Evolutionary conservation across 2,113 vertebrate species (phyloP).

Genomic region (Eublepharis macularius): DNA sequence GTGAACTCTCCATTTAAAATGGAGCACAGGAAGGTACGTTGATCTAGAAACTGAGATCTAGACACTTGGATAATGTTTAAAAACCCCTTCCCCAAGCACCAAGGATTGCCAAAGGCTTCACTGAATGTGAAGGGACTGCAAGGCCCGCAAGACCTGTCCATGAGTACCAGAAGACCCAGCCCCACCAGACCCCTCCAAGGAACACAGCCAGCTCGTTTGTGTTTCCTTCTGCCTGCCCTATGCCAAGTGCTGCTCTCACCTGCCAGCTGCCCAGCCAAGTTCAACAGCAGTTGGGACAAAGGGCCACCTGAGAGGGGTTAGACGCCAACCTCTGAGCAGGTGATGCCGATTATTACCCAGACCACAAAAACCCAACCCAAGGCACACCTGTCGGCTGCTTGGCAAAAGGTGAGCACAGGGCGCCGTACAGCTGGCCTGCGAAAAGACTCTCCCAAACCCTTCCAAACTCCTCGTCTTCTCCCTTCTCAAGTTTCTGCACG

Average conservation of each 20-base stretch:
- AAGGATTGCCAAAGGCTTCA: too few species aligned
- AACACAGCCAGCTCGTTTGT: neutral
- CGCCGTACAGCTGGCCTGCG: constrained; percentile 63
- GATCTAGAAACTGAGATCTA: neutral
- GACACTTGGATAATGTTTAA: neutral
- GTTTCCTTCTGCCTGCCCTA: rapidly evolving
- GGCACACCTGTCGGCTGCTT: constrained; percentile 66
- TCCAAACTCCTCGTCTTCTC: constrained; percentile 59
- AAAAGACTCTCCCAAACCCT: constrained; percentile 56
- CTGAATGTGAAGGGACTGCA: too few species aligned
- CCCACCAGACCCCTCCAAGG: neutral
- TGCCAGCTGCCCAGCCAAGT: constrained; percentile 32
- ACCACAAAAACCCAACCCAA: constrained; percentile 57
- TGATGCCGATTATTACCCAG: constrained; percentile 64
- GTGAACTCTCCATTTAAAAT: neutral
- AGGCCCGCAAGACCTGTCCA: neutral
- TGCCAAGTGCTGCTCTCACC: neutral
- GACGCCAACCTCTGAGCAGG: constrained; percentile 66
- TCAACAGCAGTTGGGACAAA: constrained; percentile 38
- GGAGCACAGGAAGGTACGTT: neutral
- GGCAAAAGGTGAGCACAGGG: constrained; percentile 68
- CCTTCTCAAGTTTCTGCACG: constrained; percentile 45
- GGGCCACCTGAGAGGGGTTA: constrained; percentile 55
- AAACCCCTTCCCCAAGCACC: neutral
- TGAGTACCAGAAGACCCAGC: neutral